Base-by-base conservation (phyloP, 2,113 vertebrate genomes). In the Eolophus roseicapilla region DNA sequence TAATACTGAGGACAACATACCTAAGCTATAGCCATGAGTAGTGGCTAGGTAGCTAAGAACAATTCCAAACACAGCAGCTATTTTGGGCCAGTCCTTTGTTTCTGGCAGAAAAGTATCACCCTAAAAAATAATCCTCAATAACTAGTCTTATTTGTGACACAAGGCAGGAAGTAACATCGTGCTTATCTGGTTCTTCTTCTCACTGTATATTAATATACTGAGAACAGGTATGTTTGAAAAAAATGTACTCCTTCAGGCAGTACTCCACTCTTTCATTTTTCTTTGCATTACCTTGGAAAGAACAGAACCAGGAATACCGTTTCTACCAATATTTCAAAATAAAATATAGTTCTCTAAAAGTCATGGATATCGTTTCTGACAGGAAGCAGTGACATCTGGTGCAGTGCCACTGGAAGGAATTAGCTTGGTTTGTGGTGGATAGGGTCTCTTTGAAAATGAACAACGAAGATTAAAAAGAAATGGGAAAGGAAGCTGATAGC, bases 401-500 rank as follows among this genome's bases (percentile, higher is more conserved):
- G 64, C 74, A 78, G 77, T 47, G 73, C 20, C 82, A 75, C 41
- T 92, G 85, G 87, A 78, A 91, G 19, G 49, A 95, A 92, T 87
- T 79, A 75, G 43, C 74, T 91, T 76, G 5, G 10, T 84, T 96
- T 85, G 21, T 11, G 6, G 67, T 35, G 39, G 20, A 73, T 29
- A 23, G 14, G 14, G n/a, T 83, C 50, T 80, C 80, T 86, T 44
- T 79, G 74, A 70, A 76, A 95, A 92, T 47, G 81, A 91, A 62
- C 47, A 25, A 60, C 7, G 20, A 78, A 46, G 71, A 92, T 74
- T 93, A 77, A 92, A 96, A 82, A 96, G 86, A 91, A 91, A 92
- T 94, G 43, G 70, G 86, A 92, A 92, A 95, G 74, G 78, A 88
- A 63, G 17, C 24, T 16, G 77, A 62, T 46, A 84, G 95, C 67